phyloP scores from a whole-genome alignment of 2,797 vertebrate species.

The Darevskia mixta region DNA sequence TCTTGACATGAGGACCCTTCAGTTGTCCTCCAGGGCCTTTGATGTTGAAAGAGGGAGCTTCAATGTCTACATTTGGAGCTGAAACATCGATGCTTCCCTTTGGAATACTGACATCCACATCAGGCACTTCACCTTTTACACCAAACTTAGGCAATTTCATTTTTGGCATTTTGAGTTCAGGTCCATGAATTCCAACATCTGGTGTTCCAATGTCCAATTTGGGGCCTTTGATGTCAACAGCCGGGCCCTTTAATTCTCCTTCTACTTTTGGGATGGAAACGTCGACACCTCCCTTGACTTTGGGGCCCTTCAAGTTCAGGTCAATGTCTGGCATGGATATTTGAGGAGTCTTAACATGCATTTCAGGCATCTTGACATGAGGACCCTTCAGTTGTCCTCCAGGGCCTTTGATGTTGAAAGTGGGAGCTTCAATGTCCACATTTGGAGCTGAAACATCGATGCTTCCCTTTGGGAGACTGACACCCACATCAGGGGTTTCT shows the following conservation, averaged over 20 bases:
- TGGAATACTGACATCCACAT: constrained; percentile 47
- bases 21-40: constrained; percentile 71
- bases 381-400: constrained; percentile 74
- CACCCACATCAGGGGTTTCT: constrained; percentile 55
- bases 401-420: constrained; percentile 50
- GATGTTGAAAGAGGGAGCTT: background rate
- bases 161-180: constrained; percentile 48
- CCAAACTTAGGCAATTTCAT: constrained; percentile 62
- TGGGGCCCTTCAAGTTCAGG: constrained; percentile 45
- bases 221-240: constrained; percentile 49
- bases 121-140: constrained; percentile 55
- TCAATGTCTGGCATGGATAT: background rate
- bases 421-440: constrained; percentile 39
- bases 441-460: background rate
- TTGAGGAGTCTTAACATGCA: constrained; percentile 46
- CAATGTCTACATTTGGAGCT: constrained; percentile 9
- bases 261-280: constrained; percentile 26
- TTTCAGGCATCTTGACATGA: constrained; percentile 59
- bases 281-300: constrained; percentile 49
- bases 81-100: constrained; percentile 59
- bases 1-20: constrained; percentile 69
- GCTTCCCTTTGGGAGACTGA: constrained; percentile 38
- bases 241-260: constrained; percentile 44
- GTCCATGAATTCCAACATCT: constrained; percentile 54
- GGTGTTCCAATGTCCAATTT: constrained; percentile 54